These are phyloP conservation scores for Lemur catta DNA, from an alignment of 2,797 vertebrate genomes.

Conservation along the genomic window DNA sequence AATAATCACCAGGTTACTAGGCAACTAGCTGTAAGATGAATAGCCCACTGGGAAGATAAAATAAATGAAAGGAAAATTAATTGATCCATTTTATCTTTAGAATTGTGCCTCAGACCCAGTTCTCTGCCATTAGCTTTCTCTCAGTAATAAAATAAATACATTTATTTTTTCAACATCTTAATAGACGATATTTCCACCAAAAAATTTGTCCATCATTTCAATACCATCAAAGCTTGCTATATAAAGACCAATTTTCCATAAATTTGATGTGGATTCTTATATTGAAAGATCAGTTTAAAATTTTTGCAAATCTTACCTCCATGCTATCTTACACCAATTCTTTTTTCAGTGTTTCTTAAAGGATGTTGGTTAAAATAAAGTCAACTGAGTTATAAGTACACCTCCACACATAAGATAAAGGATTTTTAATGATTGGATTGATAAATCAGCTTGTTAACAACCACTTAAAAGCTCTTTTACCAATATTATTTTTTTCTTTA, in stretches of 20 bases:
- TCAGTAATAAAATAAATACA: neutral
- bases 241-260: slow-evolving; percentile 56
- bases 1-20: neutral
- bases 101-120: slow-evolving; percentile 25
- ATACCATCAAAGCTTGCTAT: slow-evolving; percentile 62
- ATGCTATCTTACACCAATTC: slow-evolving; percentile 23
- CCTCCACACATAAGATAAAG: neutral
- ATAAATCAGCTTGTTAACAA: slow-evolving; percentile 4
- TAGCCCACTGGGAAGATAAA: neutral
- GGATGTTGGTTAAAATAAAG: slow-evolving; percentile 42
- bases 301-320: slow-evolving; percentile 51
- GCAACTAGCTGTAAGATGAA: slow-evolving; percentile 10
- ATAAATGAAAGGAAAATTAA: slow-evolving; percentile 1
- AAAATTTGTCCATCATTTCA: slow-evolving; percentile 31
- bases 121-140: neutral
- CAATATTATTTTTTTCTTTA: neutral
- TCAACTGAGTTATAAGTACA: neutral
- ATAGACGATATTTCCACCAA: slow-evolving; percentile 44
- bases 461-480: neutral
- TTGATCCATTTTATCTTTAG: neutral
- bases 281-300: slow-evolving; percentile 70
- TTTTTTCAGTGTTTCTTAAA: neutral
- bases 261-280: slow-evolving; percentile 69
- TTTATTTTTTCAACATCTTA: slow-evolving; percentile 39
- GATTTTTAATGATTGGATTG: neutral